Evolutionary conservation across 2,888 invertebrate genomes (phyloP), one percentile per base, ranked within the genome.

Genomic region (Lithophane socia): DNA sequence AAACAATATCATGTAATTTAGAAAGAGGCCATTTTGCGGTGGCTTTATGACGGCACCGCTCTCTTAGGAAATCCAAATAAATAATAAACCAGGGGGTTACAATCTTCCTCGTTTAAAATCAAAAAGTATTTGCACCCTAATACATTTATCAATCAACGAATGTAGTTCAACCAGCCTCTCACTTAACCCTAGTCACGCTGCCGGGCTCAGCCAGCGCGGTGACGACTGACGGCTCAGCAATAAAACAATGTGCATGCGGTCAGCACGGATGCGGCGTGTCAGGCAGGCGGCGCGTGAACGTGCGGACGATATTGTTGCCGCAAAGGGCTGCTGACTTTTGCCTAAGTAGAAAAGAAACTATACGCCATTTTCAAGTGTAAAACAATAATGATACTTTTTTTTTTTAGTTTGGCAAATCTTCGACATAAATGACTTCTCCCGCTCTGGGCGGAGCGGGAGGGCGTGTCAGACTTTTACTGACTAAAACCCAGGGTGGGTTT

Each of bases 221-320:
- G 60, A 63, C 63, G 64, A 42, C 16, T 44, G 75, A 29, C 77
- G 3, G 58, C 72, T 69, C 63, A 24, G 66, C 67, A 80, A 82
- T 84, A 82, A 84, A 84, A 83, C 86, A 68, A 83, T 75, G 81
- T 83, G 77, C 80, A 60, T 68, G 81, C 65, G 69, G 81, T 73
- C 84, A 82, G 47, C n/a, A 29, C 65, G 64, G 16, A 64, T 56
- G 82, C 66, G 68, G 56, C 56, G 8, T 49, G 84, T 60, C 61
- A 67, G 47, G 21, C 44, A 66, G 47, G 18, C n/a, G 29, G 49
- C 49, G 63, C 67, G 64, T 66, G 52, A 63, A 69, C 42, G 24
- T 54, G 56, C 21, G 24, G 37, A 37, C 37, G 16, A 83, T 82
- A 58, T 64, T 64, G 37, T 78, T 52, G 24, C 56, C 37, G 47